Base-by-base conservation (phyloP, 2,888 invertebrate genomes). In the Dynastes maya region DNA sequence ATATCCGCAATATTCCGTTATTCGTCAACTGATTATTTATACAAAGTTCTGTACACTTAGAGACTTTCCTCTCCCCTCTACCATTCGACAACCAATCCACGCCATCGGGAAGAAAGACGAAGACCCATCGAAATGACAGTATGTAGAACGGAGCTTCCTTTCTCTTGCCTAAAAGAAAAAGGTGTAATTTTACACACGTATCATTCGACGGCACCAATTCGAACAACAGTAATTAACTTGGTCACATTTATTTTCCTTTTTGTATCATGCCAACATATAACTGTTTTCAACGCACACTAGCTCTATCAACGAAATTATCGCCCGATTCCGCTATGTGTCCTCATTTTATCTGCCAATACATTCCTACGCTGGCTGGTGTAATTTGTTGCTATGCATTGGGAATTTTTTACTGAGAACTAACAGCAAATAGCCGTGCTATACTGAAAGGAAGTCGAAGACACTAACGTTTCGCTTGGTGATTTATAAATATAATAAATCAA, bases 241-340 rank as follows among this genome's bases (percentile, higher is more conserved):
- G 61, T 68, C 55, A 68, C 68, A 67, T 77, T 77, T 77, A 64
- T 64, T 67, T 49, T 45, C 49, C 29, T 70, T 72, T 72, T 72
- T 16, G 72, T 75, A 76, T 51, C 78, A 64, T 76, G 68, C 65
- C 75, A 32, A 32, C 32, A 49, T 79, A 63, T 82, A 82, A 82
- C 82, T 81, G 82, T 81, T 80, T 77, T 77, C 79, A 80, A 80
- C 79, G 79, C 80, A 68, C 80, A 68, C 80, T 80, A 78, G 79
- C 79, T 81, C 80, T 80, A 80, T 81, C 81, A 82, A 81, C 82
- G 80, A 82, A 82, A 81, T 82, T 81, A 83, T 80, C 79, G 80
- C 77, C 78, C 79, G 77, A 71, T 58, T 80, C 84, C 84, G 84
- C 83, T 84, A 83, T 81, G 79, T 84, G 84, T 83, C 84, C 84